Evolutionary conservation across 1,140 invertebrate genomes (phyloP), one percentile per base, ranked within the genome.

Genomic region (Physella acuta): DNA sequence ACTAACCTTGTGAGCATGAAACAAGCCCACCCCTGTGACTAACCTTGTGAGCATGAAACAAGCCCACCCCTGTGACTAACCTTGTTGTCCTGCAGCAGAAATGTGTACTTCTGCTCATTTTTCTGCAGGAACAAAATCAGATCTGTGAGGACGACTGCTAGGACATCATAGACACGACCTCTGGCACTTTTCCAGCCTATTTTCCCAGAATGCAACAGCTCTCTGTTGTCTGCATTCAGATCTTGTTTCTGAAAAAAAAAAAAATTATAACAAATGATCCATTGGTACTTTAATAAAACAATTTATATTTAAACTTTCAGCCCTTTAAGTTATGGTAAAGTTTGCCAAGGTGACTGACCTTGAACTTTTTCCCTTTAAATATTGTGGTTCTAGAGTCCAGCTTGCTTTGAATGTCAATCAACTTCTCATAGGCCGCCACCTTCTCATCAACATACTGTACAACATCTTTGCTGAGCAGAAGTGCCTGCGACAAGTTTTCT

Each of bases 401-500:
- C 71, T 91, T 91, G 79, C 94, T 91, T 83, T 95, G 97, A 72
- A 97, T 95, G 84, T 97, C 94, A 70, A 95, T 91, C 78, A 95
- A 91, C 71, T 92, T 88, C 80, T 97, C 93, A 80, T 94, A 94
- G 70, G 94, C 92, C 2, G 93, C 94, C 34, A 98, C 94, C 81
- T 94, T 92, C 30, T 92, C 90, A 83, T 98, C 92, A 2, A 97
- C 93, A 77, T 93, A 91, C 87, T 90, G 77, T 33, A 85, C 80
- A 73, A 83, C 69, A n/a, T 77, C 76, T 70, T 81, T 80, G 70
- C 75, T 76, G 30, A 73, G 58, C 26, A 76, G 70, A 53, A 81
- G 68, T 8, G 81, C 81, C 37, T 72, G 66, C 49, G 74, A 73
- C 60, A 82, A 36, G 33, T 72, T 73, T 59, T 83, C 81, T 52